Base-by-base conservation (phyloP, 1,140 invertebrate species). In the Nixonia krombeini region DNA sequence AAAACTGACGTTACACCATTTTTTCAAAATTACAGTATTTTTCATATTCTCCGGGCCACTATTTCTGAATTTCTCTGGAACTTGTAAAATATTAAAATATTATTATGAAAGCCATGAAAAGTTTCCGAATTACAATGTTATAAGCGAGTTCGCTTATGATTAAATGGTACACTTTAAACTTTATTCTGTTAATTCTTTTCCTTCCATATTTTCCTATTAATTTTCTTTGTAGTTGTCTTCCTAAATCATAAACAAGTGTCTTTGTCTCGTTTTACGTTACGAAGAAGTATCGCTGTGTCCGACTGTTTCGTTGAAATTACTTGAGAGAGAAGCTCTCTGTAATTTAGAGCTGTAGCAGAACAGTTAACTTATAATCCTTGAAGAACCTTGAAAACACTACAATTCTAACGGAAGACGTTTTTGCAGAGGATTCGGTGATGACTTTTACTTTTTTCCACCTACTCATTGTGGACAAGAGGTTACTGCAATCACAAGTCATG, bases 161-260 rank as follows among this genome's bases (percentile, higher is more conserved):
- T n/a, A n/a, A n/a, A n/a, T n/a, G n/a, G n/a, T n/a, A n/a, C n/a
- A n/a, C n/a, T n/a, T n/a, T n/a, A n/a, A n/a, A n/a, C n/a, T n/a
- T n/a, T n/a, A n/a, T n/a, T n/a, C n/a, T n/a, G n/a, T n/a, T n/a
- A n/a, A n/a, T 28, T 33, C 15, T 47, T 40, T 52, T 33, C 29
- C 41, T 40, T 18, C 49, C 15, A 35, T 61, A 55, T 57, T 53
- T 56, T 62, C 38, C 37, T 49, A 17, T 64, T 26, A 58, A 10
- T 47, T 44, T 28, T 29, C 12, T 35, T 12, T 46, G 44, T 16
- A 55, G 59, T 63, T n/a, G n/a, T n/a, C 46, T 62, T 62, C 71
- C 53, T 78, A 77, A 77, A 77, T 77, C 67, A 75, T 37, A 50
- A 63, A 55, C 58, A 51, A 50, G 18, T 38, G 59, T 72, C 65